Evolutionary conservation across 2,797 vertebrate species (phyloP), one percentile per base, ranked within the genome.

Genomic region (Myripristis murdjan): DNA sequence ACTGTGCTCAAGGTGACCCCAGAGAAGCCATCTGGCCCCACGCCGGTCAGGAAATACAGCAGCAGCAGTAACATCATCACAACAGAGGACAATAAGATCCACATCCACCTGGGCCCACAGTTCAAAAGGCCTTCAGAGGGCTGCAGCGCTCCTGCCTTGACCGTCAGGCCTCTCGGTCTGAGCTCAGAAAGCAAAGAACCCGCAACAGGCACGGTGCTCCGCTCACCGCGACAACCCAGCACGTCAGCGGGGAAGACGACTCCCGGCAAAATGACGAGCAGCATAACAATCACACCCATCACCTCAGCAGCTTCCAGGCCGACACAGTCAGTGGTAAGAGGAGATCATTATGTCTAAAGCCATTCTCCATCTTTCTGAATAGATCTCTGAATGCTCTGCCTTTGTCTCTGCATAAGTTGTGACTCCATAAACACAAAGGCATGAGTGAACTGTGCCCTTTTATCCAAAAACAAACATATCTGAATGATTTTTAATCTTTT

Each of bases 31-130:
- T 91, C 93, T 0, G 95, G 91, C 6, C 89, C 95, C 0, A 73
- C 92, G 2, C 89, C 95, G 0, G 67, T 92, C 60, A 91, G 95
- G 59, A 97, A 96, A 46, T 98, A 94, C 92, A 96, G 94, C 12
- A 61, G 96, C 66, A 97, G 96, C 0, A 91, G 95, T 73, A 97
- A 94, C 81, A 97, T 99, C 51, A 95, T 98, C 70, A 98, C 97
- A 0, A 98, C 97, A 0, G 98, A 99, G 64, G 98, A 99, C 92
- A 99, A 98, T 82, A 98, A 97, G 90, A 99, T 99, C 82, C 98
- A 98, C 89, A 99, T 99, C 84, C 98, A 98, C 77, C 62, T 99
- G 80, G 97, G 97, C 0, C 88, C 96, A 6, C 96, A 96, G 85
- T 95, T 95, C n/a, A 97, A 97, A 78, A 94, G 95, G 49, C 90